Conservation (phyloP, 2,888 invertebrate species). For the Calliscelio sp. region DNA sequence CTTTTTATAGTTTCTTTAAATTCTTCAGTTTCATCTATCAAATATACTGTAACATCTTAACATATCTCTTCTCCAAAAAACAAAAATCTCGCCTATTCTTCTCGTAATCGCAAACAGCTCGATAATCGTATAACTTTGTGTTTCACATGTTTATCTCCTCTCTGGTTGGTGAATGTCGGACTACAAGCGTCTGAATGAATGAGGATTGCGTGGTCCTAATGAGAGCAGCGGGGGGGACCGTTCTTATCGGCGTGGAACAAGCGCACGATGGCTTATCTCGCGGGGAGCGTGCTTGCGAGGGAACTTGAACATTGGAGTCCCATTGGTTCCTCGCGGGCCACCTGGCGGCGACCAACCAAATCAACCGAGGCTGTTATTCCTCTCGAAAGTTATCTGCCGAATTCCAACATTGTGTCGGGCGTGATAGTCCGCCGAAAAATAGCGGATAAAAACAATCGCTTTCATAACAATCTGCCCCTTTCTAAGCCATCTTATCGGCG, state of each 20-base stretch:
- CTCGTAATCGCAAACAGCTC: conserved; percentile 43
- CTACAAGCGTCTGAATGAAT: conserved; percentile 82
- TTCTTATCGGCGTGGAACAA: conserved; percentile 72
- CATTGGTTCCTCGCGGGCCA: conserved; percentile 29
- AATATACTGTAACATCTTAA: no score
- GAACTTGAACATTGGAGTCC: conserved; percentile 75
- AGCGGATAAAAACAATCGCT: conserved; percentile 63
- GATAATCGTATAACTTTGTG: conserved; percentile 53
- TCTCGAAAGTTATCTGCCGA: conserved; percentile 2
- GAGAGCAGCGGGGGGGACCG: conserved; percentile 43
- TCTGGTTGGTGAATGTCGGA: conserved; percentile 75
- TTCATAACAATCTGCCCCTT: conserved; percentile 62
- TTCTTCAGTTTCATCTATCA: no score
- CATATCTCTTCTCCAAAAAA: conserved; percentile 4
- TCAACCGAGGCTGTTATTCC: conserved; percentile 17
- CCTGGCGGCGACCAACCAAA: conserved; percentile 50
- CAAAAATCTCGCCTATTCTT: conserved; percentile 29
- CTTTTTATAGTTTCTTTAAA: no score
- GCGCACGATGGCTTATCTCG: conserved; percentile 76
- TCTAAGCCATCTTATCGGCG: conserved; percentile 42
- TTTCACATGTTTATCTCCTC: conserved; percentile 48
- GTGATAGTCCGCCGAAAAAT: conserved; percentile 42
- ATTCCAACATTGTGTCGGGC: conserved; percentile 36
- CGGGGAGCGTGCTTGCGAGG: conserved; percentile 60
- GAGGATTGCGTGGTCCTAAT: conserved; percentile 77